phyloP scores from a whole-genome alignment of 2,888 invertebrate species.

The Miltochrista miniata region DNA sequence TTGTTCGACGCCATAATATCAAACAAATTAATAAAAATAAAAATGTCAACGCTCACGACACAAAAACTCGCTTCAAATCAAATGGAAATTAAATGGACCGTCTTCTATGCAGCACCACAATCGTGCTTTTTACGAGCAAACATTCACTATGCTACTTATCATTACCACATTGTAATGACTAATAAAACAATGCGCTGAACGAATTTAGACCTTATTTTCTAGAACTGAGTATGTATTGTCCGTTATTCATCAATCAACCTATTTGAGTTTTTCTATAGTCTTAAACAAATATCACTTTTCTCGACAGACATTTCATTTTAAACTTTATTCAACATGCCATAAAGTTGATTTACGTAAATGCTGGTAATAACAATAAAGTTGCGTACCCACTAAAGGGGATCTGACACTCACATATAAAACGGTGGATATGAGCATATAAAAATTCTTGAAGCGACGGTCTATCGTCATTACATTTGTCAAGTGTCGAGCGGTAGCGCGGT shows the following conservation, averaged over 20 bases:
- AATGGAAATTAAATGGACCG: slow-evolving; percentile 74
- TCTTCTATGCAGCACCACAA: slow-evolving; percentile 67
- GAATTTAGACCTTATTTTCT: slow-evolving; percentile 38
- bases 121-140: slow-evolving; percentile 73
- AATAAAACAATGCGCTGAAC: slow-evolving; percentile 20
- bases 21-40: slow-evolving; percentile 78
- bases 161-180: slow-evolving; percentile 33
- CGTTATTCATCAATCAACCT: slow-evolving; percentile 42
- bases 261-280: slow-evolving; percentile 50
- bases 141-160: slow-evolving; percentile 62
- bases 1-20: slow-evolving; percentile 43
- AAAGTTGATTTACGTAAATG: slow-evolving; percentile 15
- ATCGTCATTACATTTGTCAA: slow-evolving; percentile 82
- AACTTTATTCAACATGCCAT: slow-evolving; percentile 21
- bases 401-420: slow-evolving; percentile 76
- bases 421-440: slow-evolving; percentile 81
- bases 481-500: slow-evolving; percentile 76
- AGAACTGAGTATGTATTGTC: slow-evolving; percentile 31
- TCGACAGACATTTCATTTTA: slow-evolving; percentile 12
- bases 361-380: slow-evolving; percentile 31
- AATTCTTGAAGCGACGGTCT: slow-evolving; percentile 76
- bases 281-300: slow-evolving; percentile 26
- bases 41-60: slow-evolving; percentile 62
- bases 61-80: slow-evolving; percentile 63
- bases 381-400: slow-evolving; percentile 61